Base-by-base conservation (phyloP, 2,888 invertebrate species). In the Pherbina coryleti region DNA sequence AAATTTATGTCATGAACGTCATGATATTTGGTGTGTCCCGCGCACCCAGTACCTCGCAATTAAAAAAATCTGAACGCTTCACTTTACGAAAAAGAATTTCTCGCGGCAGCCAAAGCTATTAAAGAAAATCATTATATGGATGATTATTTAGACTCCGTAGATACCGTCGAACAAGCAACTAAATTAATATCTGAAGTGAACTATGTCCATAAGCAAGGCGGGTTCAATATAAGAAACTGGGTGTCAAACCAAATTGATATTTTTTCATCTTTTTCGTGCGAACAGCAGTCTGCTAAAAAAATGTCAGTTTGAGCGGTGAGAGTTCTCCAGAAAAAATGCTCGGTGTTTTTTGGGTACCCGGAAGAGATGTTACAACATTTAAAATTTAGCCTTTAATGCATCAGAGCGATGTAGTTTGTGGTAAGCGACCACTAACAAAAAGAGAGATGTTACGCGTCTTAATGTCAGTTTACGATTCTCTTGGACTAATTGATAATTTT, bases 21-120 rank as follows among this genome's bases (percentile, higher is more conserved):
- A 79, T 82, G 78, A 82, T 79, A 7, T 83, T 83, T 71, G 80
- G 81, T 22, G 83, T 82, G 1, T 80, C 79, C 11, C 82, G 81
- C 57, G 80, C 80, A 4, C 81, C 81, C 5, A 67, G 79, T 19
- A 69, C 60, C 31, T 78, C 80, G 2, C 82, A 83, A 76, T 82
- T 57, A 44, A 0, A 81, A 82, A 71, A 80, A 79, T 64, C 51
- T 44, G 4, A 78, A 75, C 34, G 80, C 67, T 51, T 53, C 28
- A 7, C 57, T 78, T n/a, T 77, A 67, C 14, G 49, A 37, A 25
- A 17, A 73, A 2, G 17, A 78, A 28, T 81, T 71, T 67, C 79
- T 78, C 8, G 64, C 22, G 67, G 79, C 79, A 44, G 75, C 34
- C 5, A 72, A 76, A 1, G 60, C 76, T 4, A 80, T 77, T n/a